These are phyloP conservation scores for Neoaliturus tenellus DNA, from an alignment of 2,888 invertebrate genomes.

Conservation along the genomic window DNA sequence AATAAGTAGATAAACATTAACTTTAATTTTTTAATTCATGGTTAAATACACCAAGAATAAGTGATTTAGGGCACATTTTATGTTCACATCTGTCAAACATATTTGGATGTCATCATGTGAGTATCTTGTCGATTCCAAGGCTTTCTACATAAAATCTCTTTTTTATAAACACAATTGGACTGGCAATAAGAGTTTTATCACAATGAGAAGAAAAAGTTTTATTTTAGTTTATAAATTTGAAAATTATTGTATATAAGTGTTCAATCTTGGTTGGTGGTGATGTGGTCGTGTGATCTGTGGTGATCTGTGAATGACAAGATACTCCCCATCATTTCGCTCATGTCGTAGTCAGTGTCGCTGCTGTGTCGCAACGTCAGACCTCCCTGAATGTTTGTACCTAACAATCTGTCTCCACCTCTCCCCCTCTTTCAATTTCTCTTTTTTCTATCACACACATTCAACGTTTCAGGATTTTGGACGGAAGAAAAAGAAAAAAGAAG, in stretches of 20 bases:
- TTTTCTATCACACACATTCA: slow-evolving; percentile 64
- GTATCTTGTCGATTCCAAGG: not conserved
- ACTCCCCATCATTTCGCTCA: not conserved
- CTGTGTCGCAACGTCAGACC: slow-evolving; percentile 29
- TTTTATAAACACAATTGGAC: not conserved
- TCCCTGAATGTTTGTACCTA: slow-evolving; percentile 64
- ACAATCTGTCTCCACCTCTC: slow-evolving; percentile 60
- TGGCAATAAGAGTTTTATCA: not conserved
- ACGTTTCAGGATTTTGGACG: slow-evolving; percentile 81
- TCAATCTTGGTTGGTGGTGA: too few relatives aligned
- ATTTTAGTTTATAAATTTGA: too few relatives aligned
- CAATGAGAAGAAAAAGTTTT: too few relatives aligned
- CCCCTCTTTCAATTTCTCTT: slow-evolving; percentile 62
- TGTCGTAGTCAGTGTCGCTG: slow-evolving; percentile 49
- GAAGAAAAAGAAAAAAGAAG: slow-evolving; percentile 99
- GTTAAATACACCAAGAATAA: too few relatives aligned
- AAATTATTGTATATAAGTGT: not conserved
- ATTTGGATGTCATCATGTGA: slow-evolving; percentile 10
- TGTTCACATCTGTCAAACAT: slow-evolving; percentile 7
- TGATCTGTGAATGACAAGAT: not conserved
- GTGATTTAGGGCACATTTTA: too few relatives aligned
- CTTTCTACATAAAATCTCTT: not conserved
- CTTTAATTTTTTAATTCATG: too few relatives aligned
- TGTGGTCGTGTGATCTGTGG: too few relatives aligned
- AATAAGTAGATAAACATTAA: too few relatives aligned